Evolutionary conservation across 2,888 invertebrate genomes (phyloP).

Genomic region (Penaeus monodon): DNA sequence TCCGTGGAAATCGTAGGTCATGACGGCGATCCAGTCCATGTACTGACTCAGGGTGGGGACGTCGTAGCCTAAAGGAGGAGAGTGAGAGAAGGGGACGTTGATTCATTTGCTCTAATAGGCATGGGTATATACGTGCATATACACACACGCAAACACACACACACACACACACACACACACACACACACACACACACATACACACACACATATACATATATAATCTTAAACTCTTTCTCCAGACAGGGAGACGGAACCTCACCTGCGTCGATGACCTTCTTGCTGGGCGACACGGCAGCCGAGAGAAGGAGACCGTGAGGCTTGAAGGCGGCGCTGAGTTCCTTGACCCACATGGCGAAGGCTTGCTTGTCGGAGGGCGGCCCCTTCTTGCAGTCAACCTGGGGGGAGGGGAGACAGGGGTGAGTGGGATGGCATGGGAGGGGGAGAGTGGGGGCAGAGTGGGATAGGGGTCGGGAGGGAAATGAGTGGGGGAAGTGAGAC

Average conservation of each 20-base stretch:
- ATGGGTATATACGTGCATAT: too few relatives aligned
- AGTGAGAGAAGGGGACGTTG: too few relatives aligned
- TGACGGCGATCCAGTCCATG: slow-evolving; percentile 91
- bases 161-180: too few relatives aligned
- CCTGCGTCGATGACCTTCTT: slow-evolving; percentile 88
- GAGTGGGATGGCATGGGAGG: too few relatives aligned
- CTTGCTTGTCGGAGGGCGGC: slow-evolving; percentile 84
- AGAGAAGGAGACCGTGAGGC: slow-evolving; percentile 79
- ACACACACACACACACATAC: too few relatives aligned
- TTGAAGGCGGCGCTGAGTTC: slow-evolving; percentile 80
- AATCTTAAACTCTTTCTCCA: background rate
- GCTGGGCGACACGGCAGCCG: slow-evolving; percentile 88
- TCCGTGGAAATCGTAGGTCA: slow-evolving; percentile 93
- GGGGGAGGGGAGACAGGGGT: background rate
- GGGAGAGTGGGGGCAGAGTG: too few relatives aligned
- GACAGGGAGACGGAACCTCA: slow-evolving; percentile 41
- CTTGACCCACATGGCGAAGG: slow-evolving; percentile 80
- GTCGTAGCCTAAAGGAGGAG: slow-evolving; percentile 76
- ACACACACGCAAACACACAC: too few relatives aligned
- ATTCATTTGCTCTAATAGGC: too few relatives aligned
- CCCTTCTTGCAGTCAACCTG: slow-evolving; percentile 88
- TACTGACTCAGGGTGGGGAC: slow-evolving; percentile 81
- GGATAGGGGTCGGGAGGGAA: too few relatives aligned
- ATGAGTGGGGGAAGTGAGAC: too few relatives aligned
- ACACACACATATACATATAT: too few relatives aligned